Percentiles rank a stretch among this genome's conserved stretches.
Conservation (phyloP, 2,888 invertebrate species). For the Scotopteryx bipunctaria region DNA sequence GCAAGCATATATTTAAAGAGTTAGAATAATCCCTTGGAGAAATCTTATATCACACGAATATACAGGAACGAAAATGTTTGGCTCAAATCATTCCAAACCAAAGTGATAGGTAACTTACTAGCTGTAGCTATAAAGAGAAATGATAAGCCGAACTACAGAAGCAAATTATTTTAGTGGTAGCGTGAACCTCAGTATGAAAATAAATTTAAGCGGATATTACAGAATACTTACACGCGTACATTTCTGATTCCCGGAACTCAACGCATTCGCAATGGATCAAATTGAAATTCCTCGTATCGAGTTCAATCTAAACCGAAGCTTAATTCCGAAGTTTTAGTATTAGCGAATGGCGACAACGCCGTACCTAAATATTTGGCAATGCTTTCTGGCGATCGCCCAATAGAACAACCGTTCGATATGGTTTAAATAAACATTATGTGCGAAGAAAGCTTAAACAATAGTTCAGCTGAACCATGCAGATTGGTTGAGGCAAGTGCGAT, state of each 20-base stretch:
- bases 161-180: slow-evolving; percentile 27
- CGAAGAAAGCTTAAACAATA: slow-evolving; percentile 35
- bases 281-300: slow-evolving; percentile 42
- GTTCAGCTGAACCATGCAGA: slow-evolving; percentile 22
- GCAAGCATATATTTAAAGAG: background rate
- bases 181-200: slow-evolving; percentile 18
- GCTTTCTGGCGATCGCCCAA: slow-evolving; percentile 67
- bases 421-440: slow-evolving; percentile 45
- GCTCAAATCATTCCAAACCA: background rate
- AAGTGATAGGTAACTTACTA: too few species aligned
- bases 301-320: slow-evolving; percentile 51
- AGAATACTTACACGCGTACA: slow-evolving; percentile 31
- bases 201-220: slow-evolving; percentile 35
- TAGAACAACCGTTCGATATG: slow-evolving; percentile 52
- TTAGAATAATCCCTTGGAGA: background rate
- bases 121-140: background rate
- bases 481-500: slow-evolving; percentile 29
- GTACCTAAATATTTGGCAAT: slow-evolving; percentile 67
- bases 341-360: slow-evolving; percentile 58
- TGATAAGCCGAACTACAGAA: slow-evolving; percentile 5
- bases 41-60: background rate
- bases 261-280: slow-evolving; percentile 36
- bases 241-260: slow-evolving; percentile 37
- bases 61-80: background rate
- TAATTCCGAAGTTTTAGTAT: slow-evolving; percentile 49